Conservation (phyloP, 2,888 invertebrate genomes). For the Tyria jacobaeae region DNA sequence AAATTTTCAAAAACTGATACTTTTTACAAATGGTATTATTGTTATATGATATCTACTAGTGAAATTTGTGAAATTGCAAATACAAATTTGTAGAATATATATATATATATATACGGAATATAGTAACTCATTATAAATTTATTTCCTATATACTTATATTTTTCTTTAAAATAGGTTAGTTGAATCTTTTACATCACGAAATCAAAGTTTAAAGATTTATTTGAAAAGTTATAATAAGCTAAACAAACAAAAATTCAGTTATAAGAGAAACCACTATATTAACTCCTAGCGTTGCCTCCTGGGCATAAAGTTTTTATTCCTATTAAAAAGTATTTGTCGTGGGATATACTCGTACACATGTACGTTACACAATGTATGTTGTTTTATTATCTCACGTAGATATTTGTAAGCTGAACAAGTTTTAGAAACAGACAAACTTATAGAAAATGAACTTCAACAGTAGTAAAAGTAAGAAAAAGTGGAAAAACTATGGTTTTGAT, state of each 20-base stretch:
- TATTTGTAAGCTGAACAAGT: neutral
- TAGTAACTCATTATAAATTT: neutral
- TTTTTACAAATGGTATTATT: too few species aligned
- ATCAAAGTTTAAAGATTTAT: neutral
- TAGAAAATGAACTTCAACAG: neutral
- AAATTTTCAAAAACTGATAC: too few species aligned
- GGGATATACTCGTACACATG: neutral
- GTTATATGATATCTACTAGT: too few species aligned
- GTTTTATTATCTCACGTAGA: neutral
- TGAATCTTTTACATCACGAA: neutral
- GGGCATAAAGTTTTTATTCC: neutral
- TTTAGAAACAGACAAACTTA: neutral
- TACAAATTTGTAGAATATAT: neutral
- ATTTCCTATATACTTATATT: too few species aligned
- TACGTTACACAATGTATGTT: too few species aligned
- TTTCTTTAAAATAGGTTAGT: neutral
- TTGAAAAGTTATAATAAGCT: neutral
- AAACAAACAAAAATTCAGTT: neutral
- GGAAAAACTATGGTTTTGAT: too few species aligned
- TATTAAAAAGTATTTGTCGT: neutral
- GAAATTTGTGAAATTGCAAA: too few species aligned
- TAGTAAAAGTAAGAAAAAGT: too few species aligned
- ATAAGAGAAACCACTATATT: neutral
- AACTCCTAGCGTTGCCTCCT: neutral
- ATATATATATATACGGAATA: neutral